A percentile compares a stretch with the other conserved stretches of the same genome.
Evolutionary conservation across 2,797 vertebrate genomes (phyloP).

Genomic region (Catostomus latipinnis): DNA sequence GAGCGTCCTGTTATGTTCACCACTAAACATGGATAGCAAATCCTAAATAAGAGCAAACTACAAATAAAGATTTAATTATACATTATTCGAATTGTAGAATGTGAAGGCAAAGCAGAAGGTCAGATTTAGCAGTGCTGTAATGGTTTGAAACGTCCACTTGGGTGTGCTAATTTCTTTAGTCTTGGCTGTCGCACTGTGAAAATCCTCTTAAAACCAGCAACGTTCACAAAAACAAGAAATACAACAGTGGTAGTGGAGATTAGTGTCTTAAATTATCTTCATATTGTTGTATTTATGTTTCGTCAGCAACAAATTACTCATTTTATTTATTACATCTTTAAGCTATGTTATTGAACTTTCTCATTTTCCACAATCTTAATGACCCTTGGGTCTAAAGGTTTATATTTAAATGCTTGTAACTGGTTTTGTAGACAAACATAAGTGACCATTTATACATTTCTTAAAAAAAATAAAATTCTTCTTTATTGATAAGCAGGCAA

Average conservation of each 20-base stretch:
- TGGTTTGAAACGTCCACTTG: constrained; percentile 15
- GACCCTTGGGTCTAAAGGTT: too few relatives aligned
- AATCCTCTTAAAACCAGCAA: not conserved
- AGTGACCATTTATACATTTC: too few relatives aligned
- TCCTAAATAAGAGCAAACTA: not conserved
- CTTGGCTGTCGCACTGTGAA: not conserved
- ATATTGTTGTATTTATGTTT: too few relatives aligned
- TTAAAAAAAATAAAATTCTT: too few relatives aligned
- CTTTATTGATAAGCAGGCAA: too few relatives aligned
- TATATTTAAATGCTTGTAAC: too few relatives aligned
- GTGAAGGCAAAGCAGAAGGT: not conserved
- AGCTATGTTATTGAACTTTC: too few relatives aligned
- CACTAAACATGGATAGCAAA: not conserved
- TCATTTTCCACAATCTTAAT: too few relatives aligned
- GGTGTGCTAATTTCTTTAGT: constrained; percentile 7
- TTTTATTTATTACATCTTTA: too few relatives aligned
- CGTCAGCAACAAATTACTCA: too few relatives aligned
- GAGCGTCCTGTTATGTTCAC: not conserved
- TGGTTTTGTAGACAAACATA: too few relatives aligned
- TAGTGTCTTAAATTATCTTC: too few relatives aligned
- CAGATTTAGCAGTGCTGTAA: not conserved
- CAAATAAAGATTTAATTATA: not conserved
- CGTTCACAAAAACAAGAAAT: not conserved
- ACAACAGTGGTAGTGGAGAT: not conserved
- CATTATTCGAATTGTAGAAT: not conserved